Conservation (phyloP, 2,797 vertebrate species). For the Apodemus agrarius region DNA sequence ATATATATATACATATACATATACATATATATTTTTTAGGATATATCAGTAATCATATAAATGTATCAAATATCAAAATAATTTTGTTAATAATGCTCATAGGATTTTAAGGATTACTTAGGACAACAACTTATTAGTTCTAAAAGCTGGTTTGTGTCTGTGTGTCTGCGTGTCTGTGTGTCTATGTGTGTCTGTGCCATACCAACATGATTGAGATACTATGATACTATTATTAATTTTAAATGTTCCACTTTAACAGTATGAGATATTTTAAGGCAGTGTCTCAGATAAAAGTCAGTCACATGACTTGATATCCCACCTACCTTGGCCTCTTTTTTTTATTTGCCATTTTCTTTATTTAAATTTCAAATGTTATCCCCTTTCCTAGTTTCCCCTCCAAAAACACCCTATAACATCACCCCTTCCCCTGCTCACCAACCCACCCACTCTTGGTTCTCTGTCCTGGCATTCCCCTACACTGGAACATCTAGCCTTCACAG, state of each 20-base stretch:
- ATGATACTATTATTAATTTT: slow-evolving; percentile 16
- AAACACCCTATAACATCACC: no score
- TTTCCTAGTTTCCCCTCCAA: no score
- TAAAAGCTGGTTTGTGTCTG: background rate
- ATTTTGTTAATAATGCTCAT: background rate
- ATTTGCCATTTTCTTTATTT: no score
- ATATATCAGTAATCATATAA: background rate
- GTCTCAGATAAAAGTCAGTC: slow-evolving; percentile 55
- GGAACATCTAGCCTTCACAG: no score
- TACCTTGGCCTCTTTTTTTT: slow-evolving; percentile 1
- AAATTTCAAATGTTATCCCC: no score
- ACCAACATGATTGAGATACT: background rate
- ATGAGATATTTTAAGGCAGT: background rate
- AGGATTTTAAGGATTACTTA: background rate
- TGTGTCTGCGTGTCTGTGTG: background rate
- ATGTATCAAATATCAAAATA: background rate
- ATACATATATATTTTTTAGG: no score
- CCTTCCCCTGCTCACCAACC: no score
- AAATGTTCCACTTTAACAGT: slow-evolving; percentile 25
- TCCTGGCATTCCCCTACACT: no score
- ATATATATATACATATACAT: no score
- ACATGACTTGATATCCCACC: slow-evolving; percentile 25
- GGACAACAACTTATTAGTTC: background rate
- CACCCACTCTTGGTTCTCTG: no score
- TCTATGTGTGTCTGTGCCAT: background rate